phyloP scores from a whole-genome alignment of 2,888 invertebrate genomes.

The Volucella inanis region DNA sequence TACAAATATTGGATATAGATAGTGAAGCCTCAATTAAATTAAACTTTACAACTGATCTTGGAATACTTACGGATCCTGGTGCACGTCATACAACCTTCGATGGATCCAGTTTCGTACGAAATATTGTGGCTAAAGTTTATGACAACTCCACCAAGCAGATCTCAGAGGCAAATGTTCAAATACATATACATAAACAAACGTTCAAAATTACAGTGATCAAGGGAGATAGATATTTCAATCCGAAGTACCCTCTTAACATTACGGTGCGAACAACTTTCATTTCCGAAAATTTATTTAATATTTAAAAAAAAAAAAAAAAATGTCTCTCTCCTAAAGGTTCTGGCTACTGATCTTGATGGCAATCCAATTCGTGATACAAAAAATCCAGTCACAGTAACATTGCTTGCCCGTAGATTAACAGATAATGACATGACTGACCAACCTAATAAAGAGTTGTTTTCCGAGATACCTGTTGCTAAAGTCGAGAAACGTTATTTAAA shows the following conservation, averaged over 20 bases:
- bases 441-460: too few species aligned
- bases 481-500: too few species aligned
- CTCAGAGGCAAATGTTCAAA: slow-evolving; percentile 88
- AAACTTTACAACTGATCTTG: slow-evolving; percentile 88
- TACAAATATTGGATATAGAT: slow-evolving; percentile 80
- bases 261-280: slow-evolving; percentile 27
- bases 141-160: slow-evolving; percentile 90
- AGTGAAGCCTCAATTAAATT: slow-evolving; percentile 87
- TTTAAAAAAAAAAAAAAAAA: too few species aligned
- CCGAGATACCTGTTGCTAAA: too few species aligned
- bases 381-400: slow-evolving; percentile 83
- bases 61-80: slow-evolving; percentile 85
- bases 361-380: slow-evolving; percentile 85
- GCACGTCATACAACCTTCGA: not conserved
- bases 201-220: slow-evolving; percentile 89
- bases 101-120: slow-evolving; percentile 86
- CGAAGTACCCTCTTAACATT: slow-evolving; percentile 87
- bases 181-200: slow-evolving; percentile 87
- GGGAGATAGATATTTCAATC: slow-evolving; percentile 93
- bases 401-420: not conserved
- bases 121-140: slow-evolving; percentile 90
- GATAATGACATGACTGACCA: not conserved
- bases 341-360: slow-evolving; percentile 87
- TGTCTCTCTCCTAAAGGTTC: slow-evolving; percentile 83
- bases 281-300: not conserved